A percentile compares a stretch with the other conserved stretches of the same genome.
phyloP scores from a whole-genome alignment of 2,113 vertebrate genomes.

The Chitala chitala region DNA sequence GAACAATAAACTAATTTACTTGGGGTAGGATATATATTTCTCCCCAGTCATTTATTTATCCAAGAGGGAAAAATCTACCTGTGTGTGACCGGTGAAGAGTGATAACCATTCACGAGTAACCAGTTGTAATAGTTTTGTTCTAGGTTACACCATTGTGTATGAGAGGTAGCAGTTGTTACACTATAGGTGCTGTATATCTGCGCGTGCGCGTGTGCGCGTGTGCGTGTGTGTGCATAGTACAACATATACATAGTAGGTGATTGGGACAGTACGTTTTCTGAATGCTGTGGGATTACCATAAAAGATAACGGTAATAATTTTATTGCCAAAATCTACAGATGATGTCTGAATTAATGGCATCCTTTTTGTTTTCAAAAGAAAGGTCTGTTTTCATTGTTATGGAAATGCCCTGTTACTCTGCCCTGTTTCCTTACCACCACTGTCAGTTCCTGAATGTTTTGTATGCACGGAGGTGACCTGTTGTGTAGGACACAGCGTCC shows the following conservation, averaged over 20 bases:
- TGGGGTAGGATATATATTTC: constrained; percentile 1
- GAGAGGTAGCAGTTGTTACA: not conserved
- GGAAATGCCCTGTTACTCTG: too few relatives aligned
- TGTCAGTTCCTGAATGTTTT: too few relatives aligned
- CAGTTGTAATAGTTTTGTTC: not conserved
- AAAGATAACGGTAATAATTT: too few relatives aligned
- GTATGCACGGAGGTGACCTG: too few relatives aligned
- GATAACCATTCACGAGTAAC: not conserved
- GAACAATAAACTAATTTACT: constrained; percentile 21
- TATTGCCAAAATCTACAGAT: too few relatives aligned
- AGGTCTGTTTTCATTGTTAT: too few relatives aligned
- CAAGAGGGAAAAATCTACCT: not conserved
- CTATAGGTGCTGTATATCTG: too few relatives aligned
- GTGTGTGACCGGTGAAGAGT: not conserved
- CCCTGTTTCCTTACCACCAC: too few relatives aligned
- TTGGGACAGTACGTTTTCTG: not conserved
- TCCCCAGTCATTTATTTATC: not conserved
- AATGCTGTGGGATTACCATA: too few relatives aligned
- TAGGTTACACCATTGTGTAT: not conserved
- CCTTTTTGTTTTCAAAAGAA: too few relatives aligned
- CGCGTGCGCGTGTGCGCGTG: too few relatives aligned
- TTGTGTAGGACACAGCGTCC: not conserved
- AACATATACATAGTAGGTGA: not conserved
- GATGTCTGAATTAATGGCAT: too few relatives aligned
- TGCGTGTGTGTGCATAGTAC: not conserved